Evolutionary conservation across 2,797 vertebrate genomes (phyloP).

Genomic region (Molossus alvarezi): DNA sequence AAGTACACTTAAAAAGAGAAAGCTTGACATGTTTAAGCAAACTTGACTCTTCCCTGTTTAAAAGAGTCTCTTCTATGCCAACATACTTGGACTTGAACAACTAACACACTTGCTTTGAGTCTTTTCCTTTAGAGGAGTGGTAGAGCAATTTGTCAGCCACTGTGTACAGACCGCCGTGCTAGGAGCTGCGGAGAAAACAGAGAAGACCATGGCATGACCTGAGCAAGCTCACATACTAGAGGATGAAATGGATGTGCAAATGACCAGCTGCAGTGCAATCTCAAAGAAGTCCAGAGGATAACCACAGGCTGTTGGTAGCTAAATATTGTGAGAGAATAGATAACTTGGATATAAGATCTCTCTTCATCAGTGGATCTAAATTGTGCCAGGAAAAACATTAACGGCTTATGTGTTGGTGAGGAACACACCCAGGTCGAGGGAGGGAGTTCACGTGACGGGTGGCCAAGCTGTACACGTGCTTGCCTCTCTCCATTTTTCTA

Average conservation of each 20-base stretch:
- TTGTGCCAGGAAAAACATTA: neutral
- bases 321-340: neutral
- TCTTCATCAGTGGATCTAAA: conserved; percentile 5
- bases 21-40: neutral
- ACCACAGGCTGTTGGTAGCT: neutral
- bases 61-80: neutral
- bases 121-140: neutral
- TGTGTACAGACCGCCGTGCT: neutral
- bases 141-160: neutral
- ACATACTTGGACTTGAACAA: neutral
- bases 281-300: neutral
- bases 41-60: neutral
- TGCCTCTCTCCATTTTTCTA: neutral
- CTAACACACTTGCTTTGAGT: neutral
- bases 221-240: neutral
- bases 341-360: neutral
- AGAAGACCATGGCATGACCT: neutral
- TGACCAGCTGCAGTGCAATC: neutral
- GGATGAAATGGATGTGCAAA: neutral
- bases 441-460: neutral
- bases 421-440: neutral
- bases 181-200: neutral
- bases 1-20: neutral
- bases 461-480: neutral
- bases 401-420: neutral